Base-by-base conservation (phyloP, 2,113 vertebrate genomes). In the Poeciliopsis retropinna region DNA sequence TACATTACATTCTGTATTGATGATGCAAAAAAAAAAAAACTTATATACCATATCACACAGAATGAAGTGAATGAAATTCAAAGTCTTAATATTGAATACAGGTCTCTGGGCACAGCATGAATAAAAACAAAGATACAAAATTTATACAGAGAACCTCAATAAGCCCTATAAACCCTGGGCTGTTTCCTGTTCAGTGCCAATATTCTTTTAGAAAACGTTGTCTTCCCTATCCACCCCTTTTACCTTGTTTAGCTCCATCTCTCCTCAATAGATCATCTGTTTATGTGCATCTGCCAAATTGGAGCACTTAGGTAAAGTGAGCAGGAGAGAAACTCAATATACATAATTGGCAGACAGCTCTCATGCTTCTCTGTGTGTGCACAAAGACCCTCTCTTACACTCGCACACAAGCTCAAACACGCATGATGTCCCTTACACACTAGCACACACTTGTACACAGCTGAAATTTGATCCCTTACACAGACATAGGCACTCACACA, bases 241-340 rank as follows among this genome's bases (percentile, higher is more conserved):
- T 81, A 80, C 76, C 80, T 86, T 78, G 51, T 81, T 84, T 75
- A 69, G 73, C 76, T 85, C 67, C 60, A 69, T 61, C 76, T 66
- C 78, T 67, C 29, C 57, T 86, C 91, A 80, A 85, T 94, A 88
- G 82, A 92, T 94, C 94, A 91, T 91, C 82, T 91, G 87, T 91
- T 93, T 91, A 90, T 91, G 90, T 83, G 75, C 72, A 73, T 87
- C 86, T 92, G 89, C 87, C 90, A 93, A 92, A 90, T 80, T 90
- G 87, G 80, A 87, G 90, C 93, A 92, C 94, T 94, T 94, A 92
- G 85, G 86, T 92, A 93, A 90, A 93, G 92, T 90, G 88, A 89
- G 88, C 81, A 76, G 82, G 88, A 89, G 84, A 89, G 87, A 91
- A 92, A 82, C 72, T 82, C 85, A 90, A 87, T 85, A 86, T 85